A percentile compares a stretch with the other conserved stretches of the same genome.
Evolutionary conservation across 35 echinoderm and acorn worm species (phyloP).

Genomic region (Strongylocentrotus purpuratus): DNA sequence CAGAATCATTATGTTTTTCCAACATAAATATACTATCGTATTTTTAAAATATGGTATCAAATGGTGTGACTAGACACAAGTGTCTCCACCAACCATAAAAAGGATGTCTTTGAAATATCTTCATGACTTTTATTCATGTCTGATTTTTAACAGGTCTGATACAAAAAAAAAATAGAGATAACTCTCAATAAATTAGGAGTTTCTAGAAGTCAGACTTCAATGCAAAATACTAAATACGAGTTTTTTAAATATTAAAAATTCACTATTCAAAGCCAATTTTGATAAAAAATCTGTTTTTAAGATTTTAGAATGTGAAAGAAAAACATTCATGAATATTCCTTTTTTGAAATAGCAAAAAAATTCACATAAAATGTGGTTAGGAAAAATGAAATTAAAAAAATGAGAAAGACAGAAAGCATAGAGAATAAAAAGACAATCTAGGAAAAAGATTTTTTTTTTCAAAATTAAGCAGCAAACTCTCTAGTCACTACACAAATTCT

Average conservation of each 20-base stretch:
- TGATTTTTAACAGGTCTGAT: too few species aligned
- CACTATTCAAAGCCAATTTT: neutral
- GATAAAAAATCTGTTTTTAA: neutral
- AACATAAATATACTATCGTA: too few species aligned
- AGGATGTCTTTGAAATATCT: too few species aligned
- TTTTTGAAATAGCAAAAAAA: neutral
- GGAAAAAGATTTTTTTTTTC: neutral
- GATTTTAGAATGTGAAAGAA: neutral
- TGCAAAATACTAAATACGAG: too few species aligned
- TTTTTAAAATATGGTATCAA: too few species aligned
- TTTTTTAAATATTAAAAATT: neutral
- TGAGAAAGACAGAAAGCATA: neutral
- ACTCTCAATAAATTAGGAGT: too few species aligned
- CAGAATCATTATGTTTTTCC: too few species aligned
- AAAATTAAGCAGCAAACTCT: neutral
- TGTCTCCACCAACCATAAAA: too few species aligned
- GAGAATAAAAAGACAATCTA: neutral
- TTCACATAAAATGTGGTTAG: neutral
- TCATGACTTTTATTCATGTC: too few species aligned
- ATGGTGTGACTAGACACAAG: too few species aligned
- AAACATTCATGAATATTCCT: neutral
- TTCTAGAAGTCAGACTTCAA: too few species aligned
- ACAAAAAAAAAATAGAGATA: too few species aligned
- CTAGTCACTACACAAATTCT: neutral
- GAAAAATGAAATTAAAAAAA: neutral